A percentile compares a stretch with the other conserved stretches of the same genome.
These are phyloP conservation scores for Drosophila obscura DNA, from an alignment of 1,140 invertebrate species.

Conservation along the genomic window DNA sequence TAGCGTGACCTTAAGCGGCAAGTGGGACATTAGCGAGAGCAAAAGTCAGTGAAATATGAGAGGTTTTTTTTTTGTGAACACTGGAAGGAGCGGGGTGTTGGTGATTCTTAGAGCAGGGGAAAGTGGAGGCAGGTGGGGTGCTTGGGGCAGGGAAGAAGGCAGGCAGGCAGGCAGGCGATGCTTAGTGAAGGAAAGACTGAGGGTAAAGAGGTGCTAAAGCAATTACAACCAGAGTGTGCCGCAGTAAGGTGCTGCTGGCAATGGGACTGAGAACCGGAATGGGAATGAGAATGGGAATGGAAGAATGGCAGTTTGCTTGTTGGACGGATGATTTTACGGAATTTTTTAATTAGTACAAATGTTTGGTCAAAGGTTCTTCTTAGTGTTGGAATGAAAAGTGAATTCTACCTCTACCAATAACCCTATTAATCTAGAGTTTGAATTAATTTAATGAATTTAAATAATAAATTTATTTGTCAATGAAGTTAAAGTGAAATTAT, in stretches of 20 bases:
- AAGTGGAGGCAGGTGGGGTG: background rate
- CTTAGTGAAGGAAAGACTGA: too few species aligned
- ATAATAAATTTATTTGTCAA: too few species aligned
- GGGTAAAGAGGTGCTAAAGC: conserved; percentile 52
- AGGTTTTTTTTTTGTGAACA: conserved; percentile 32
- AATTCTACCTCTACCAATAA: too few species aligned
- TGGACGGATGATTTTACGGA: conserved; percentile 27
- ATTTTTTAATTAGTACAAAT: conserved; percentile 39
- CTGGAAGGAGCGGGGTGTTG: background rate
- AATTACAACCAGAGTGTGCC: conserved; percentile 42
- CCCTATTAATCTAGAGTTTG: too few species aligned
- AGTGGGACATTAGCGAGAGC: conserved; percentile 65
- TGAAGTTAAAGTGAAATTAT: too few species aligned
- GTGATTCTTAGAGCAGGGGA: background rate
- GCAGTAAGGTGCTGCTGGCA: conserved; percentile 22
- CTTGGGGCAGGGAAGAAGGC: background rate
- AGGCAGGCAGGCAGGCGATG: background rate
- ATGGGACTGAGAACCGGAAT: conserved; percentile 5
- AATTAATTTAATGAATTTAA: too few species aligned
- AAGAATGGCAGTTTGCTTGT: conserved; percentile 29
- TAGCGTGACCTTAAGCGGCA: conserved; percentile 56
- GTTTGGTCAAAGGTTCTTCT: background rate
- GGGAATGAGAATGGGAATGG: conserved; percentile 14
- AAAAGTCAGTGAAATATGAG: conserved; percentile 71
- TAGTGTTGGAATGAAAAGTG: background rate